Conservation (phyloP, 1,140 invertebrate genomes). For the Penaeus indicus region DNA sequence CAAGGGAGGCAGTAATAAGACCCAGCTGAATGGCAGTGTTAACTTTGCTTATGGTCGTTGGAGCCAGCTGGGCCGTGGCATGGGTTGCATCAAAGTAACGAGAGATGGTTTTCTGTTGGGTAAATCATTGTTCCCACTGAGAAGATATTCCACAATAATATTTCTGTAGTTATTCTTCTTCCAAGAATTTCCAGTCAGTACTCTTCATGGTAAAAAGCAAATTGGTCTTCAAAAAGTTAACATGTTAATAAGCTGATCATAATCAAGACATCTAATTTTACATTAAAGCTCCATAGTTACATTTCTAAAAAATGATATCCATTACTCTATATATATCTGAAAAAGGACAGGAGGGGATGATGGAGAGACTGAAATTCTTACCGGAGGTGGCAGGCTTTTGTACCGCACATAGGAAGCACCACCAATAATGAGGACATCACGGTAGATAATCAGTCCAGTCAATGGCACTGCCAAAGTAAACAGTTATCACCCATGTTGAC, state of each 20-base stretch:
- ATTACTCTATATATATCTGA: neutral
- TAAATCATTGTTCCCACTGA: neutral
- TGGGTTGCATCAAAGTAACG: slow-evolving; percentile 92
- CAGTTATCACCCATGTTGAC: neutral
- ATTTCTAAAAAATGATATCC: neutral
- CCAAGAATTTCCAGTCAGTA: neutral
- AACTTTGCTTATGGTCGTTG: slow-evolving; percentile 92
- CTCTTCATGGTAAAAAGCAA: too few species aligned
- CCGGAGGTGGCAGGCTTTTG: slow-evolving; percentile 87
- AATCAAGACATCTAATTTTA: too few species aligned
- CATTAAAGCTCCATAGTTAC: neutral
- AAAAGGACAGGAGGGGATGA: neutral
- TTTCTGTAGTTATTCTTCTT: neutral
- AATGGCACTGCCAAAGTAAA: slow-evolving; percentile 74
- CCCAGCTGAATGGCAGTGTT: slow-evolving; percentile 91
- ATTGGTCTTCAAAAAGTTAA: too few species aligned
- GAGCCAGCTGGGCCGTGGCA: slow-evolving; percentile 90
- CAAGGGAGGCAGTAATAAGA: slow-evolving; percentile 83
- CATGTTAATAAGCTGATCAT: too few species aligned
- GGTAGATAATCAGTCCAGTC: slow-evolving; percentile 85
- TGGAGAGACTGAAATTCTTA: slow-evolving; percentile 71
- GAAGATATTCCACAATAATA: too few species aligned
- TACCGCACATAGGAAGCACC: slow-evolving; percentile 92
- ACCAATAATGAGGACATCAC: slow-evolving; percentile 86
- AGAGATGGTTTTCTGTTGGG: slow-evolving; percentile 83